Evolutionary conservation across 2,113 vertebrate genomes (phyloP).

Genomic region (Mustela nigripes): DNA sequence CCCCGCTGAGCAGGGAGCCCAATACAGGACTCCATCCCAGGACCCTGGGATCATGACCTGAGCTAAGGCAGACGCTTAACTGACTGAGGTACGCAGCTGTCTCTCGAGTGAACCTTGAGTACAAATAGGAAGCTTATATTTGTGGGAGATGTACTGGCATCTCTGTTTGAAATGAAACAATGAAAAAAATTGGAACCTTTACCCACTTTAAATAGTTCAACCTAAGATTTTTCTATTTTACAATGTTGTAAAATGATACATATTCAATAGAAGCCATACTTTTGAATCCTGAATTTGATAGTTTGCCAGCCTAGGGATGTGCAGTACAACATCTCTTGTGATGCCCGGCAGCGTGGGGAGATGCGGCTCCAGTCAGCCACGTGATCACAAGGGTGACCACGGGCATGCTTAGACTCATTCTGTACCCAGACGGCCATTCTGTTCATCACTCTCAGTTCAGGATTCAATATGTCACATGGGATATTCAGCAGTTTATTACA

Average conservation of each 20-base stretch:
- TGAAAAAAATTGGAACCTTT: neutral
- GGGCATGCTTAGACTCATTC: neutral
- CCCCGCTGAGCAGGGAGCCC: too few relatives aligned
- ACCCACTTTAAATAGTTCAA: neutral
- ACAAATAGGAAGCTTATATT: neutral
- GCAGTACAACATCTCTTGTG: neutral
- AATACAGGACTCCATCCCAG: neutral
- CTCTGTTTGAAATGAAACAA: constrained; percentile 18
- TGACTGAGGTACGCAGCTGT: neutral
- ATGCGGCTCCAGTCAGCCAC: neutral
- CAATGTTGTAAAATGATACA: neutral
- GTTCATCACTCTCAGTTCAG: neutral
- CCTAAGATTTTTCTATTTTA: neutral
- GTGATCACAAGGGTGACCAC: neutral
- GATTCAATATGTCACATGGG: neutral
- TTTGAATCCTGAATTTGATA: neutral
- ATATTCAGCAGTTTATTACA: neutral
- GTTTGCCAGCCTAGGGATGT: neutral
- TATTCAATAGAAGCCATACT: neutral
- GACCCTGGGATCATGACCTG: neutral
- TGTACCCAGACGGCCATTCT: neutral
- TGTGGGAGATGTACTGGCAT: neutral
- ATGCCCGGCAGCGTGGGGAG: neutral
- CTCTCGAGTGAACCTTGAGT: neutral
- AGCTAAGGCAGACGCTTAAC: neutral